phyloP scores from a whole-genome alignment of 1,140 invertebrate species.

The Lasioglossum albipes region DNA sequence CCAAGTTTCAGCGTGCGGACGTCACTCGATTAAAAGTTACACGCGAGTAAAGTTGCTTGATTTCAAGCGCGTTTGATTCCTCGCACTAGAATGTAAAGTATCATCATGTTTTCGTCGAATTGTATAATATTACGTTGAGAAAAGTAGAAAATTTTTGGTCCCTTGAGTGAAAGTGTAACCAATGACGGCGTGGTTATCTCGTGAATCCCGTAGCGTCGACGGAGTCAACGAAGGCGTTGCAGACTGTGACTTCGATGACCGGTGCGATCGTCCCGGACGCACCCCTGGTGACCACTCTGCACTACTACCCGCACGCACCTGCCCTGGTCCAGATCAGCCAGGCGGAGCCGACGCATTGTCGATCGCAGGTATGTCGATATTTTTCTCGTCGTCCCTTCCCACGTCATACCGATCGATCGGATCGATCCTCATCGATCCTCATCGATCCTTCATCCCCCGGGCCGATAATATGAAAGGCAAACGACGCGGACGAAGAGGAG shows the following conservation, averaged over 20 bases:
- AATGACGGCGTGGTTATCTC: too few species aligned
- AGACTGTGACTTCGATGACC: constrained; percentile 80
- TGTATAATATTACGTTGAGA: too few species aligned
- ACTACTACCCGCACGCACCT: constrained; percentile 76
- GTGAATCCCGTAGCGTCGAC: constrained; percentile 71
- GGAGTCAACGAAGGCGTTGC: constrained; percentile 82
- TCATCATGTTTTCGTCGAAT: too few species aligned
- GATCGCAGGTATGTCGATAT: constrained; percentile 72
- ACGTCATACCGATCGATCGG: not conserved
- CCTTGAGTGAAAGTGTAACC: too few species aligned
- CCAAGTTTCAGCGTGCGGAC: too few species aligned
- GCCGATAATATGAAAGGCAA: not conserved
- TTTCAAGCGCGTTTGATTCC: too few species aligned
- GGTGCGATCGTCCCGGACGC: constrained; percentile 77
- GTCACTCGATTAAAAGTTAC: too few species aligned
- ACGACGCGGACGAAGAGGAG: not conserved
- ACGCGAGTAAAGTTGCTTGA: too few species aligned
- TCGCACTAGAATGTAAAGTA: too few species aligned
- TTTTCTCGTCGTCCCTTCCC: not conserved
- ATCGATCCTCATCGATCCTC: not conserved
- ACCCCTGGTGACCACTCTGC: constrained; percentile 74
- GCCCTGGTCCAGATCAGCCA: constrained; percentile 79
- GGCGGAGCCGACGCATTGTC: constrained; percentile 75
- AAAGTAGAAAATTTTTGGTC: too few species aligned
- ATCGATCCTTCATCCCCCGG: too few species aligned